phyloP scores from a whole-genome alignment of 2,113 vertebrate genomes.

The Mastomys coucha region DNA sequence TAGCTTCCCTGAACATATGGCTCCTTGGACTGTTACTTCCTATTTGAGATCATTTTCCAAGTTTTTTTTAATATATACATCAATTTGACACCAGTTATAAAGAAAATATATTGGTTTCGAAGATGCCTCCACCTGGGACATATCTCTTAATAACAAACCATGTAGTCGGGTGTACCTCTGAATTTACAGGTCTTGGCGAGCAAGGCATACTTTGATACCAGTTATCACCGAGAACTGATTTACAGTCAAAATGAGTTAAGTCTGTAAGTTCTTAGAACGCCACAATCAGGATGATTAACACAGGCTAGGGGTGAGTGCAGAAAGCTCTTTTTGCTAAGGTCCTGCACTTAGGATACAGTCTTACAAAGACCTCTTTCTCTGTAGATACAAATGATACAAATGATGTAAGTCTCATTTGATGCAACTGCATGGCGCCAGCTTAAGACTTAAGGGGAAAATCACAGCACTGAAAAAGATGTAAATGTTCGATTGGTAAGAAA shows the following conservation, averaged over 20 bases:
- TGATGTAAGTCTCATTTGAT: constrained; percentile 71
- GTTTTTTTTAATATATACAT: constrained; percentile 80
- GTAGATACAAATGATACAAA: constrained; percentile 63
- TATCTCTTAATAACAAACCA: constrained; percentile 75
- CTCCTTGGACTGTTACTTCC: constrained; percentile 78
- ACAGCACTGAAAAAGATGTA: constrained; percentile 83
- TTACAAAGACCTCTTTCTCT: constrained; percentile 71
- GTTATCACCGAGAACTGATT: constrained; percentile 67
- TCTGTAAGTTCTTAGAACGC: constrained; percentile 56
- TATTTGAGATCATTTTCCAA: constrained; percentile 81
- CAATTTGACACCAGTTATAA: constrained; percentile 80
- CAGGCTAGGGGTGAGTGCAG: constrained; percentile 51
- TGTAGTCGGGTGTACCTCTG: constrained; percentile 61
- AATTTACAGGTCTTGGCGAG: constrained; percentile 61
- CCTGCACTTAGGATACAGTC: constrained; percentile 66
- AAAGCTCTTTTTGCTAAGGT: constrained; percentile 59
- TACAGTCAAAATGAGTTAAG: constrained; percentile 63
- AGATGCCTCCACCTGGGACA: constrained; percentile 74
- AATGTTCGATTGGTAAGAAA: constrained; percentile 85
- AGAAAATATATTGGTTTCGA: constrained; percentile 77
- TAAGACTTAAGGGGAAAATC: constrained; percentile 83
- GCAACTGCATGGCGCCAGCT: constrained; percentile 83
- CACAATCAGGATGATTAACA: constrained; percentile 49
- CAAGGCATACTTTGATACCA: constrained; percentile 65
- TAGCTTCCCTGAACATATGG: constrained; percentile 84